These are phyloP conservation scores for Drosophila subquinaria DNA, from an alignment of 2,888 invertebrate genomes.

Conservation along the genomic window DNA sequence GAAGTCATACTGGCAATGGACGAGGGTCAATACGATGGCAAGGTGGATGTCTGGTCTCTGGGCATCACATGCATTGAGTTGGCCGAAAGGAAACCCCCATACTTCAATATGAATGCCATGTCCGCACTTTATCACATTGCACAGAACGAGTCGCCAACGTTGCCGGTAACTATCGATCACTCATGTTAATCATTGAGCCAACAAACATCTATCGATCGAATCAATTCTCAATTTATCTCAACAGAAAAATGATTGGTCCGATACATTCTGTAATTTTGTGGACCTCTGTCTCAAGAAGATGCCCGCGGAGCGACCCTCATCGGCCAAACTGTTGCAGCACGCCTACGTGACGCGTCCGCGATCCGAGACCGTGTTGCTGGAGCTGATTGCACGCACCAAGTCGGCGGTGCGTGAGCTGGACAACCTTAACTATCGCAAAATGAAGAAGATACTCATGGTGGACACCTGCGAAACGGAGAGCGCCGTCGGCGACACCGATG, in stretches of 20 bases:
- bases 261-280: conserved; percentile 96
- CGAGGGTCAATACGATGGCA: conserved; percentile 99
- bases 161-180: conserved; percentile 87
- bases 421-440: conserved; percentile 98
- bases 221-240: conserved; percentile 10
- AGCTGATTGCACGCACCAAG: conserved; percentile 97
- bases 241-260: conserved; percentile 93
- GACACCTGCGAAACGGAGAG: conserved; percentile 96
- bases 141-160: conserved; percentile 98
- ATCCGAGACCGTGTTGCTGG: conserved; percentile 94
- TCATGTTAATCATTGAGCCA: neutral
- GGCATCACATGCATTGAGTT: conserved; percentile 99
- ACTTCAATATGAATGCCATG: conserved; percentile 99
- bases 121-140: conserved; percentile 99
- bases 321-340: conserved; percentile 94
- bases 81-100: conserved; percentile 99
- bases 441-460: conserved; percentile 99
- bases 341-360: conserved; percentile 93
- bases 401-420: conserved; percentile 98
- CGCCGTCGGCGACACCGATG: conserved; percentile 91
- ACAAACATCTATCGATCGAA: no score
- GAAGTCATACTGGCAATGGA: conserved; percentile 99
- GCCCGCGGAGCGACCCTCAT: conserved; percentile 95
- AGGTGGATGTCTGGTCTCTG: conserved; percentile 99
- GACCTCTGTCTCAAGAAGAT: conserved; percentile 98